Base-by-base conservation (phyloP, 2,797 vertebrate species). In the Toxotes lorentzi region DNA sequence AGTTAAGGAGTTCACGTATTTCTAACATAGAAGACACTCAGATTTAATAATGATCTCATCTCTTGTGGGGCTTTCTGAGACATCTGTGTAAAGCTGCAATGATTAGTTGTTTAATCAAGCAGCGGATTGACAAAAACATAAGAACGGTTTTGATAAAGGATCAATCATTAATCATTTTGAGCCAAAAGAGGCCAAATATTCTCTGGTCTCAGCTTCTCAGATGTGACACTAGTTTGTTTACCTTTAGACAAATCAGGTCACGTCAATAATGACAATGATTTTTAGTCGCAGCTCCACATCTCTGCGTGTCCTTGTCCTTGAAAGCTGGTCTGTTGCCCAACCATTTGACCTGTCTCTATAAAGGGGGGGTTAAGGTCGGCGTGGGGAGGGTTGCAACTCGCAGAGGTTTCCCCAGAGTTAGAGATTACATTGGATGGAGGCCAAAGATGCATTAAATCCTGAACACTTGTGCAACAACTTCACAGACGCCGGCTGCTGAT, bases 391-490 rank as follows among this genome's bases (percentile, higher is more conserved):
- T n/a, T 48, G 58, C 47, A 23, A 2, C 51, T 67, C 21, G 14
- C 76, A 43, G 41, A 71, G 72, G 70, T 81, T 75, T 72, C 70
- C 73, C 61, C 14, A 2, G n/a, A 81, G 70, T 59, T 85, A 78
- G 27, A 85, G 86, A 92, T 90, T 73, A 87, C 70, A 67, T 54
- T 91, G 90, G 91, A 68, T 2, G 0, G 30, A 13, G 35, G 85
- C 91, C 91, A 93, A 27, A 61, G 65, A 89, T 30, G 80, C 89
- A 82, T 90, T 78, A 80, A 85, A 87, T 82, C 89, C 91, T 51
- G 63, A 88, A 77, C 65, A 56, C 27, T 70, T 16, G 11, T 67
- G 79, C 66, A 79, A 70, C 79, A 62, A 70, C 48, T 88, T 79
- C 38, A 14, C 53, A 32, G 43, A 41, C 30, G 23, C 62, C 68